phyloP scores from a whole-genome alignment of 2,113 vertebrate species.

The Cololabis saira region DNA sequence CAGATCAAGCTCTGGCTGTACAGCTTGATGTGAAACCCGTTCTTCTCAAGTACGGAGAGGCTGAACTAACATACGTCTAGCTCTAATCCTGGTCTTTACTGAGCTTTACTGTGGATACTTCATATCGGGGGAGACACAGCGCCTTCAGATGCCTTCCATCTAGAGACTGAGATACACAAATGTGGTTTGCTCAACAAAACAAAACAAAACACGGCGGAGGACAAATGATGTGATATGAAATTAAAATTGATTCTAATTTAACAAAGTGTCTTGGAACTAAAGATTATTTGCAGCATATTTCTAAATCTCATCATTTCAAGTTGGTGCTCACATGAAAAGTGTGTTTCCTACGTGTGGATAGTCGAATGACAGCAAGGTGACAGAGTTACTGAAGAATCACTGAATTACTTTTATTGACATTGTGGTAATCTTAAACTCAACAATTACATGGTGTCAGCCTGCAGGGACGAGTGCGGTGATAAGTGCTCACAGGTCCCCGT shows the following conservation, averaged over 20 bases:
- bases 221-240: conserved; percentile 48
- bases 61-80: conserved; percentile 43
- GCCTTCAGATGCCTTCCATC: conserved; percentile 36
- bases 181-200: conserved; percentile 34
- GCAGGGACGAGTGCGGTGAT: conserved; percentile 58
- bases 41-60: conserved; percentile 23
- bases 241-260: conserved; percentile 33
- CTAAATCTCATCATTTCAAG: conserved; percentile 53
- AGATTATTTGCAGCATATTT: conserved; percentile 65
- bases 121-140: conserved; percentile 36
- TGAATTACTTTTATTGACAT: conserved; percentile 78
- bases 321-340: conserved; percentile 39
- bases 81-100: conserved; percentile 45
- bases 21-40: conserved; percentile 58
- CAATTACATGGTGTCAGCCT: conserved; percentile 74
- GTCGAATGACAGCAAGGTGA: conserved; percentile 59
- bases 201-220: conserved; percentile 20
- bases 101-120: conserved; percentile 42
- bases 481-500: conserved; percentile 48
- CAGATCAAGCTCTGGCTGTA: conserved; percentile 53
- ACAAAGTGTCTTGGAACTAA: conserved; percentile 28
- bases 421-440: conserved; percentile 72
- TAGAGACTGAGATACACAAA: conserved; percentile 42
- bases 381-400: conserved; percentile 74
- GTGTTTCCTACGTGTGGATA: conserved; percentile 1